phyloP scores from a whole-genome alignment of 2,888 invertebrate genomes.

The Hemaris fuciformis region DNA sequence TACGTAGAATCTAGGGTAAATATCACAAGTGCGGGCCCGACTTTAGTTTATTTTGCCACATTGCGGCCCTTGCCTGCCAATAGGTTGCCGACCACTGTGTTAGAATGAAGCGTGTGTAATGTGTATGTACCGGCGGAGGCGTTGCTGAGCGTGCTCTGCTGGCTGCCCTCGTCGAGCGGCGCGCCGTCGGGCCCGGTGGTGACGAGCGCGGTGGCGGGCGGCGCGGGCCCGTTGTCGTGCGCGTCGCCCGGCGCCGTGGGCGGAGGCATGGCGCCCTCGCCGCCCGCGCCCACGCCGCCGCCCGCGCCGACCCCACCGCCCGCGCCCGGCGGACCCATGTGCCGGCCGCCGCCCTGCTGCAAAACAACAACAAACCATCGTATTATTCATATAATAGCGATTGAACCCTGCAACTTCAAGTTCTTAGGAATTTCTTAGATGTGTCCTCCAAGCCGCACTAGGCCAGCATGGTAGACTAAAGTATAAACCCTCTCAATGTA shows the following conservation, averaged over 20 bases:
- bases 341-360: slow-evolving; percentile 73
- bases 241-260: slow-evolving; percentile 82
- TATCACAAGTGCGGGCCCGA: no score
- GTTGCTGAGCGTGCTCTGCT: slow-evolving; percentile 95
- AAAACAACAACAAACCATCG: background rate
- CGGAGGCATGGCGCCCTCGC: slow-evolving; percentile 82
- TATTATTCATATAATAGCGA: background rate
- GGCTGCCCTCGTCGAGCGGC: slow-evolving; percentile 93
- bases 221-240: slow-evolving; percentile 85
- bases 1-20: no score
- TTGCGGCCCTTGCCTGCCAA: no score
- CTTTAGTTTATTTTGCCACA: no score
- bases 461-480: no score
- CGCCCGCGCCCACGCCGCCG: slow-evolving; percentile 61
- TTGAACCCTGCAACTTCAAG: no score
- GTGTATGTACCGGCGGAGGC: slow-evolving; percentile 89
- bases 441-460: no score
- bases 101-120: background rate
- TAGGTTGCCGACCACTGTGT: no score
- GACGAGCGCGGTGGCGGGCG: slow-evolving; percentile 92
- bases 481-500: no score
- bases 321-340: slow-evolving; percentile 77
- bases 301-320: slow-evolving; percentile 67
- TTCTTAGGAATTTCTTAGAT: no score
- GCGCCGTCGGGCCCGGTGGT: slow-evolving; percentile 95